Base-by-base conservation (phyloP, 2,797 vertebrate species). In the Epinephelus coioides region DNA sequence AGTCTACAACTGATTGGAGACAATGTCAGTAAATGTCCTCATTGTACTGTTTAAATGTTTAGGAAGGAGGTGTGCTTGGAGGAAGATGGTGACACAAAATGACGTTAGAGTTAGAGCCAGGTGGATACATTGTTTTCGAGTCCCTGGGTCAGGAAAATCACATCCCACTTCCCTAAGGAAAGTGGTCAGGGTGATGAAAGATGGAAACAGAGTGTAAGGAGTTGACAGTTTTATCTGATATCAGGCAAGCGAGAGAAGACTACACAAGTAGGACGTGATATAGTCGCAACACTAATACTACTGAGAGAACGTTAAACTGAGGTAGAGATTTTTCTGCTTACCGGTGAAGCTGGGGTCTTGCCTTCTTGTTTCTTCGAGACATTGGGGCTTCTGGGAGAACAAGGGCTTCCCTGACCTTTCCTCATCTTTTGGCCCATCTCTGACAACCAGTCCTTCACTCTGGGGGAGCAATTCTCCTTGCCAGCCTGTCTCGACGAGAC, bases 401-500 rank as follows among this genome's bases (percentile, higher is more conserved):
- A 79, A 2, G 90, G 84, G 13, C 92, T 83, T 7, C 88, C 88
- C 0, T 84, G 90, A 65, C 92, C 93, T 82, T 94, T 95, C 88
- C 88, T 97, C 56, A 96, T 88, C 84, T 94, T 98, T 85, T 96
- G 96, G 61, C 96, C 95, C 91, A 99, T 93, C 74, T 86, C 96
- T 44, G 97, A 96, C 70, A 99, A 87, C 98, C 98, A 99, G 89
- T 98, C 96, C 60, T 88, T 90, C 4, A 84, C 91, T 64, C 91
- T 92, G 12, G 96, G 97, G 27, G 95, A 96, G 82, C 83, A 94
- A 62, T 99, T 99, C 90, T 99, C 98, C 81, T 99, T 99, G 82
- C 95, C 96, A 19, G 68, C 84, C 78, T 86, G 85, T 15, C 21
- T 73, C 0, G 63, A 51, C 0, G 83, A 78, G 19, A 19, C 25